Base-by-base conservation (phyloP, 2,888 invertebrate species). In the Cephus pulcher region DNA sequence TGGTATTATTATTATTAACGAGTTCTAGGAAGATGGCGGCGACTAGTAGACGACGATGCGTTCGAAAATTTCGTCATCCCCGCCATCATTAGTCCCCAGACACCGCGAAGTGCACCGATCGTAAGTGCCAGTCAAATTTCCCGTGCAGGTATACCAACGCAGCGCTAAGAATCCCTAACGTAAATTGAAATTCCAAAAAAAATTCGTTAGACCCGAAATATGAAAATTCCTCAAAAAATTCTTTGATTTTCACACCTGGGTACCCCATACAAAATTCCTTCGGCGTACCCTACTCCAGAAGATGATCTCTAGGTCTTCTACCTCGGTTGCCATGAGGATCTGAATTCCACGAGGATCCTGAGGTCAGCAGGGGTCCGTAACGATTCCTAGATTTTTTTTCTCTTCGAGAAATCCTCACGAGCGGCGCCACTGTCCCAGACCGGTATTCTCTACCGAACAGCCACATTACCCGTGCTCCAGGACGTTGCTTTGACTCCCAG, bases 401-500 rank as follows among this genome's bases (percentile, higher is more conserved):
- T 79, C 78, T 77, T 79, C 69, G 71, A 77, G 75, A 78, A 80
- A 73, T 80, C 81, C 80, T 78, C 73, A 76, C 75, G 82, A 84
- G 82, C 84, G 83, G 83, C 86, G 84, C 86, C 86, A 85, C 82
- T 87, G 85, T 78, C 83, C 83, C 81, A 85, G 86, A 87, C 88
- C 86, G 88, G 88, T 88, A 87, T 87, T 86, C 85, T 87, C 85
- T 87, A 87, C 84, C 80, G 83, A 76, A 82, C 84, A 84, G 83
- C 84, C 56, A 84, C 86, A 87, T 86, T 84, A 86, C 85, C 81
- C 79, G 80, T 82, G 84, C 82, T 78, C 78, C 76, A 75, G 75
- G 82, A 82, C 78, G 82, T 81, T 81, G 81, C 78, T 81, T 82
- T 77, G 79, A 81, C 80, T 79, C 79, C 79, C 79, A 77, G 73